Evolutionary conservation across 2,797 vertebrate species (phyloP).

Genomic region (Silurus lanzhouensis): DNA sequence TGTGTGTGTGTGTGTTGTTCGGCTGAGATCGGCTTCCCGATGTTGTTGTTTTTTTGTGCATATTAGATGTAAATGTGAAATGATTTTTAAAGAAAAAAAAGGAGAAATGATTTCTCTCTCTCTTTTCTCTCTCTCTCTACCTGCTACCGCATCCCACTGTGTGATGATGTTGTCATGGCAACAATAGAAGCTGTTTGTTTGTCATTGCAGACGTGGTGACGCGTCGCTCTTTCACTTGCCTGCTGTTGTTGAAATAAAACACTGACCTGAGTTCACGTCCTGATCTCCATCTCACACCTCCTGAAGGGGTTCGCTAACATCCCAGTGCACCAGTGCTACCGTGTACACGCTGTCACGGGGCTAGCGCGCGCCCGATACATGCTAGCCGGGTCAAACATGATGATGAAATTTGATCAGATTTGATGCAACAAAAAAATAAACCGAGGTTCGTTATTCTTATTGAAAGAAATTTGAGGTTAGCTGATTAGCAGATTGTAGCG

Average conservation of each 20-base stretch:
- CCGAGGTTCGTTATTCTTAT: neutral
- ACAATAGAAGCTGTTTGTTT: conserved; percentile 80
- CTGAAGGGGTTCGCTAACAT: conserved; percentile 43
- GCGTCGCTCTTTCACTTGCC: conserved; percentile 75
- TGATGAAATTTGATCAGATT: too few relatives aligned
- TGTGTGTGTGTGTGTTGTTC: conserved; percentile 57
- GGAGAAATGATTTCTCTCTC: neutral
- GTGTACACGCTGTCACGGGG: neutral
- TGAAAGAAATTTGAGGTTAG: neutral
- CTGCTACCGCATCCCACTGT: conserved; percentile 84
- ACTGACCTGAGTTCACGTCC: conserved; percentile 42
- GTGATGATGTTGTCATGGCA: conserved; percentile 85
- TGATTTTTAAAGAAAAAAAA: conserved; percentile 62
- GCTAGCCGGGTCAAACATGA: neutral
- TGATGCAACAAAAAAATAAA: neutral
- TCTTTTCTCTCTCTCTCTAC: conserved; percentile 71
- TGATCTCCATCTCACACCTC: conserved; percentile 51
- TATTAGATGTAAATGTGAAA: conserved; percentile 71
- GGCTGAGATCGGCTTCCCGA: conserved; percentile 66
- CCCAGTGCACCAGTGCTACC: conserved; percentile 30
- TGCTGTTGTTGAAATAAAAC: conserved; percentile 59
- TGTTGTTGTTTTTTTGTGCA: conserved; percentile 77
- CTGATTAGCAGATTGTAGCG: neutral
- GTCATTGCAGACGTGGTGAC: conserved; percentile 79
- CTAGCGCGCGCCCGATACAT: neutral